Base-by-base conservation (phyloP, 2,797 vertebrate genomes). In the Otolemur crassicaudatus region DNA sequence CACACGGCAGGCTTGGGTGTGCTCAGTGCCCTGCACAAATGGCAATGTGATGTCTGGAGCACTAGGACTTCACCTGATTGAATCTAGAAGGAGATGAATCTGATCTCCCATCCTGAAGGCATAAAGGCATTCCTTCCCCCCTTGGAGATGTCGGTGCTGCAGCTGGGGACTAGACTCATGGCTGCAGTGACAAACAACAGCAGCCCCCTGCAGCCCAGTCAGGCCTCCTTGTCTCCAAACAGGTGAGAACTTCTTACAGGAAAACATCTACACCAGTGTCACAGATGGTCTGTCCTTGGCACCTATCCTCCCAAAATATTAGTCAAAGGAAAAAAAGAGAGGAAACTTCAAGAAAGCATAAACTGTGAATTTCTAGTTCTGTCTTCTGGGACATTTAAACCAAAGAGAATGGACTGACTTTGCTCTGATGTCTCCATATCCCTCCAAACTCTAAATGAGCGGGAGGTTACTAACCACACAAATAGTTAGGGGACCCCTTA, bases 91-190 rank as follows among this genome's bases (percentile, higher is more conserved):
- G 61, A 49, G 58, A 31, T 4, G 29, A 29, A 3, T 17, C 22
- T 17, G 46, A n/a, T 0, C 0, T 10, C 7, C 76, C 46, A 31
- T 31, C 2, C 11, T 23, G 56, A 27, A 27, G 20, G 34, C 34
- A 37, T 37, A 37, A n/a, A 3, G 7, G 31, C 25, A n/a, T 0
- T 13, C 2, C 14, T 58, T 60, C 1, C 7, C 13, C 43, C 12
- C 31, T 82, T 56, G 49, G 19, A 16, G 56, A 8, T 0, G 3
- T 4, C 31, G 56, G 37, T 2, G 60, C 22, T 22, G 1, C 9
- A 27, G 9, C 27, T 43, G 37, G 60, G 43, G 37, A 10, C 67
- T 43, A 12, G 16, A n/a, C 0, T 20, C 58, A 8, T 0, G 0
- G 7, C 85, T 1, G n/a, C 67, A 10, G n/a, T 4, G 8, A 34